Evolutionary conservation across 2,797 vertebrate genomes (phyloP).

Genomic region (Peromyscus nudipes): DNA sequence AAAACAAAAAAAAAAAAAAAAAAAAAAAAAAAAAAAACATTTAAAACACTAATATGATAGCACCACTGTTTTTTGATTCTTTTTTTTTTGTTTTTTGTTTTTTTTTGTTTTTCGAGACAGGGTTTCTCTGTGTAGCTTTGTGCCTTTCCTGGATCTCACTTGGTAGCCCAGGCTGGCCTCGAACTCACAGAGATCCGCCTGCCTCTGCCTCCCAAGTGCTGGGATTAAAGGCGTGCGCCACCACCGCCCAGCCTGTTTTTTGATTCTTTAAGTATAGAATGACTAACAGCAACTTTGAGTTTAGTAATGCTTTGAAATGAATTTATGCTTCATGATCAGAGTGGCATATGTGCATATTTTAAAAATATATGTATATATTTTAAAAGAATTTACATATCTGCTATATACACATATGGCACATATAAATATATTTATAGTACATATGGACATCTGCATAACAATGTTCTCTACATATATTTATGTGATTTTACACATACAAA

Average conservation of each 20-base stretch:
- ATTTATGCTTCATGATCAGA: neutral
- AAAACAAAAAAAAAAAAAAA: neutral
- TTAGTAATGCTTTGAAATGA: conserved; percentile 20
- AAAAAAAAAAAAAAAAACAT: neutral
- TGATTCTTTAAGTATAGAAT: neutral
- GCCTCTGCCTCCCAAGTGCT: too few relatives aligned
- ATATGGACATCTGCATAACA: neutral
- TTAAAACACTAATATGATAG: neutral
- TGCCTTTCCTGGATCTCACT: too few relatives aligned
- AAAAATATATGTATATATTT: neutral
- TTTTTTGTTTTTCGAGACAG: too few relatives aligned
- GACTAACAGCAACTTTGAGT: neutral
- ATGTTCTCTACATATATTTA: neutral
- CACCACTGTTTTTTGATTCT: neutral
- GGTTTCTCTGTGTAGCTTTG: too few relatives aligned
- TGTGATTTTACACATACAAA: neutral
- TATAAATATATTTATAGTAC: conserved; percentile 1
- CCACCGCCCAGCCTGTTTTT: neutral
- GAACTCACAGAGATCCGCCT: too few relatives aligned
- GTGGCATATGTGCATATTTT: neutral
- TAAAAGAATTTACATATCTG: neutral
- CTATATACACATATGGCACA: neutral
- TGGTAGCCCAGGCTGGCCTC: too few relatives aligned
- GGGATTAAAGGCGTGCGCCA: too few relatives aligned
- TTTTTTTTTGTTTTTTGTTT: too few relatives aligned